These are phyloP conservation scores for Ciona savignyi DNA, from an alignment of 23 tunicate species.

Conservation along the genomic window DNA sequence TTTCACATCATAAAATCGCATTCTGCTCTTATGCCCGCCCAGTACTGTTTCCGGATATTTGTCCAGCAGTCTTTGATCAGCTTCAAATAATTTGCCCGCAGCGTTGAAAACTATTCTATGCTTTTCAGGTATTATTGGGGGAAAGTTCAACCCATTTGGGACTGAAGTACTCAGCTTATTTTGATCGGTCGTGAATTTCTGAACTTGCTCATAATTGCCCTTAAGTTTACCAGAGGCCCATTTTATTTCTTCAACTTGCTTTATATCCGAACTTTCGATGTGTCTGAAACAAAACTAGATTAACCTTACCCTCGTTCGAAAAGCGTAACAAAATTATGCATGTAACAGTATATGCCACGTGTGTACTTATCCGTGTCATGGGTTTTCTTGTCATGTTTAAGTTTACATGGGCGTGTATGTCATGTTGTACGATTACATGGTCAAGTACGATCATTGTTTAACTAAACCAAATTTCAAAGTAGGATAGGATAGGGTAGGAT, in stretches of 20 bases:
- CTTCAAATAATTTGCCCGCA: constrained; percentile 56
- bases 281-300: not conserved
- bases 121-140: constrained; percentile 17
- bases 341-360: too few relatives aligned
- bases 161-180: not conserved
- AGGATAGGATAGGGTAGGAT: too few relatives aligned
- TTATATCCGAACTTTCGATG: not conserved
- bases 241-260: not conserved
- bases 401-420: too few relatives aligned
- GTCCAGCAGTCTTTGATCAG: constrained; percentile 25
- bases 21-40: constrained; percentile 49
- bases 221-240: not conserved
- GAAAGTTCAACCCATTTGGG: constrained; percentile 5
- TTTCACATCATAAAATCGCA: constrained; percentile 41
- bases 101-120: constrained; percentile 54
- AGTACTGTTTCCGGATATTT: constrained; percentile 72
- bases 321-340: too few relatives aligned
- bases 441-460: too few relatives aligned
- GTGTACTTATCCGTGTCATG: too few relatives aligned
- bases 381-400: too few relatives aligned
- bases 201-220: not conserved
- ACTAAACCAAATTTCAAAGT: too few relatives aligned
- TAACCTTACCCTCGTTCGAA: too few relatives aligned
- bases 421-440: too few relatives aligned
- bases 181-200: not conserved